A percentile compares a stretch with the other conserved stretches of the same genome.
These are phyloP conservation scores for Mus caroli DNA, from an alignment of 2,797 vertebrate species.

Conservation along the genomic window DNA sequence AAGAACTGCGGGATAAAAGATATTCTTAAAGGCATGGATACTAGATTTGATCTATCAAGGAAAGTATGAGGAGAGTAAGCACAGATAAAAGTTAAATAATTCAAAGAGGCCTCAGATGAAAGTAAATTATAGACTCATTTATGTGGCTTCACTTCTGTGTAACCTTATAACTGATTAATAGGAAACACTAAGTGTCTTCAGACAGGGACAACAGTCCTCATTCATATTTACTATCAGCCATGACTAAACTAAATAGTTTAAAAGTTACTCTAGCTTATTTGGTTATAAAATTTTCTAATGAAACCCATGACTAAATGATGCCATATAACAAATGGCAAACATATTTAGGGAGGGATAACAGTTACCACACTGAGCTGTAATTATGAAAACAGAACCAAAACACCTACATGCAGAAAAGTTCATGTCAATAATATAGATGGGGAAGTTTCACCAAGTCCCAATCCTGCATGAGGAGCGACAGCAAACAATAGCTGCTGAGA, in stretches of 20 bases:
- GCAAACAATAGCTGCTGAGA: background rate
- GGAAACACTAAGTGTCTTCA: background rate
- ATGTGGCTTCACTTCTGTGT: background rate
- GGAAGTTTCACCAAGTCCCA: background rate
- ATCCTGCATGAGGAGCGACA: no score
- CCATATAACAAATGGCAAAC: slow-evolving; percentile 35
- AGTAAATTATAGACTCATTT: slow-evolving; percentile 5
- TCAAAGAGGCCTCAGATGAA: background rate
- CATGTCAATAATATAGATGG: no score
- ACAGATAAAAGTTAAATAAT: background rate
- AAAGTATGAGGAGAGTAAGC: background rate
- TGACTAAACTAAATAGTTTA: background rate
- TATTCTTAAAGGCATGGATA: background rate
- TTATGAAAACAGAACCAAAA: background rate
- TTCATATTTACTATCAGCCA: slow-evolving; percentile 1
- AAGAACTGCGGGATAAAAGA: background rate
- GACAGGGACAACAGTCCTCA: background rate
- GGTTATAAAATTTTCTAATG: slow-evolving; percentile 16
- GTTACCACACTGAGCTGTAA: background rate
- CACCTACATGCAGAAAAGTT: no score
- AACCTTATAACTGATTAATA: background rate
- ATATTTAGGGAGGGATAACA: background rate
- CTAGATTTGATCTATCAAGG: background rate
- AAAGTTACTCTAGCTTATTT: slow-evolving; percentile 20
- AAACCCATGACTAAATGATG: background rate